Evolutionary conservation across 2,888 invertebrate species (phyloP), one percentile per base, ranked within the genome.

Genomic region (Neoscelio sp.): DNA sequence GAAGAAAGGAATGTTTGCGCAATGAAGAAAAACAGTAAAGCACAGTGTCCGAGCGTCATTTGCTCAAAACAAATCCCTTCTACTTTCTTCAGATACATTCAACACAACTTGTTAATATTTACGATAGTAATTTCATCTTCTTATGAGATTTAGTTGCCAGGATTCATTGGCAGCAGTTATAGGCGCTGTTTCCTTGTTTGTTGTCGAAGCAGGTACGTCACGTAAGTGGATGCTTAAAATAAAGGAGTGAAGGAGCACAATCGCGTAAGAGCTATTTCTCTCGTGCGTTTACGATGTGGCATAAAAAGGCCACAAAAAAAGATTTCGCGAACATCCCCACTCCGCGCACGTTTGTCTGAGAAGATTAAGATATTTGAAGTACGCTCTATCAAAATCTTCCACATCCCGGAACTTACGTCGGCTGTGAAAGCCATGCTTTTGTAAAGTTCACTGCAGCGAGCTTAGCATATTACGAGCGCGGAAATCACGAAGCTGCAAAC

Each of bases 151-250:
- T 56, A 56, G 56, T 46, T 26, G 33, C 17, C n/a, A 3, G 54
- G 38, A 68, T 56, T 68, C 56, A 56, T 56, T 68, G 26, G 42
- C 23, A 13, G 38, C 35, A 46, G 44, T 68, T 67, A 67, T 54
- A 20, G 54, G 23, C 13, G 23, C 54, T 26, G 33, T 67, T 68
- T 46, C 56, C 23, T 46, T 35, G 46, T 58, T 68, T 68, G 68
- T 58, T 56, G 48, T 56, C 52, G 40, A 17, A 48, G 44, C 58
- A 38, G 56, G 58, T 46, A 68, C 56, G 56, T 58, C 38, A 38
- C 68, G 46, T 68, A 68, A 68, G 38, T 68, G 48, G 56, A 40
- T 48, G 30, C 46, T 68, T 68, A 68, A 68, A 68, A 15, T 48
- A 68, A 68, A 68, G 48, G 58, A 38, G 58, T 26, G 48, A 48